Base-by-base conservation (phyloP, 2,113 vertebrate genomes). In the Saccopteryx leptura region DNA sequence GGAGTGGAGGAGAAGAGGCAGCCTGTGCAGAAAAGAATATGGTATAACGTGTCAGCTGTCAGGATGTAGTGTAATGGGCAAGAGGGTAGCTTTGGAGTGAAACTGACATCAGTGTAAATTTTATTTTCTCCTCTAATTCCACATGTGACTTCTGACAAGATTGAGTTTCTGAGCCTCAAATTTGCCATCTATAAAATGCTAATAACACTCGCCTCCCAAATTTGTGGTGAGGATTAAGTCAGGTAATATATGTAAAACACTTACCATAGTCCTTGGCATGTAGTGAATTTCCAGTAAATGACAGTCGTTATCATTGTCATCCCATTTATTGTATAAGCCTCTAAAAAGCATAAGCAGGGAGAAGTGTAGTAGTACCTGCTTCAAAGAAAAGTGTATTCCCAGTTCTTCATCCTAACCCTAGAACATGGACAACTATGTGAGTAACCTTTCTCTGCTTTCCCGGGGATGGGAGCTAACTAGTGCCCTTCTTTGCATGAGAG, bases 71-170 rank as follows among this genome's bases (percentile, higher is more conserved):
- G 1, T 26, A 18, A 13, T 46, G 28, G 46, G 24, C 2, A 23
- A 92, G 33, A 56, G 24, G 14, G 39, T 74, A 24, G 10, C 54
- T 93, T 60, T 63, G 39, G 28, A 81, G 24, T 56, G 74, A 94
- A 96, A 68, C 19, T 76, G 60, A 81, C 17, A 31, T 91, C 75
- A 83, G 11, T 52, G 90, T 95, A 87, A 88, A 89, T 85, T 87
- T 87, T 21, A 76, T 3, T n/a, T 90, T 26, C 81, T 12, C 39
- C 39, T 4, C 6, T 94, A 63, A 79, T 78, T 88, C 9, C 54
- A 48, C 39, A 10, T 91, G 68, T 94, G 58, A 92, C 46, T 95
- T 94, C 63, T 33, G 33, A 46, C 26, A 88, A 80, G 61, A 24
- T 11, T 91, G 68, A 60, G 18, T 89, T 79, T 87, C 39, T 80